These are phyloP conservation scores for Porphyrio hochstetteri DNA, from an alignment of 2,113 vertebrate genomes.

Conservation along the genomic window DNA sequence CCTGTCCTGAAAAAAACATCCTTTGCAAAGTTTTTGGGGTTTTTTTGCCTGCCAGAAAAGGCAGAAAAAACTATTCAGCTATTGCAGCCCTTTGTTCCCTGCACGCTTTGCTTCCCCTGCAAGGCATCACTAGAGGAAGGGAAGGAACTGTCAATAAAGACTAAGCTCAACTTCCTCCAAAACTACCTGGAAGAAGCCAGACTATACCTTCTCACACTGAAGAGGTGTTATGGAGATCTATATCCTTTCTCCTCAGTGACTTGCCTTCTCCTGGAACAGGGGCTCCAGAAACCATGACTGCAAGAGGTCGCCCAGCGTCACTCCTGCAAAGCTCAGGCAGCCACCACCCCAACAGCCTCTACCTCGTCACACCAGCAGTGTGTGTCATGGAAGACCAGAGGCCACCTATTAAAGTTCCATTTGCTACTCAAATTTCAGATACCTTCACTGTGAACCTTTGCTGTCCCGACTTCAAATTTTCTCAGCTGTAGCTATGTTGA, in stretches of 20 bases:
- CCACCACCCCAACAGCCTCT: neutral
- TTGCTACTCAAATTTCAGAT: neutral
- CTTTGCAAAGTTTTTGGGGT: neutral
- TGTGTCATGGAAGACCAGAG: neutral
- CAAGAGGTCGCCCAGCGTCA: accelerated
- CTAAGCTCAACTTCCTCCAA: neutral
- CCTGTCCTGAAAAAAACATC: neutral
- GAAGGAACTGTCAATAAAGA: neutral
- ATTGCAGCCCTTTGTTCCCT: neutral
- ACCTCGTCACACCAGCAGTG: accelerated
- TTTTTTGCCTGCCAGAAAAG: neutral
- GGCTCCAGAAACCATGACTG: neutral
- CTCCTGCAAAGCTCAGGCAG: neutral
- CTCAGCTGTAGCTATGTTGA: neutral
- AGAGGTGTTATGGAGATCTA: neutral
- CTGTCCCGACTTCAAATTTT: neutral
- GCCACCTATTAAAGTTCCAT: neutral
- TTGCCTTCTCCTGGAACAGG: neutral
- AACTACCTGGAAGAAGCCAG: neutral
- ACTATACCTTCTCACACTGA: neutral
- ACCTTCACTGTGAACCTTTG: neutral
- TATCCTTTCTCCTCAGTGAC: neutral
- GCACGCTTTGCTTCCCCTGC: neutral
- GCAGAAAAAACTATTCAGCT: neutral
- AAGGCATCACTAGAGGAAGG: neutral